Percentiles rank a stretch among this genome's conserved stretches.
These are phyloP conservation scores for Thera britannica DNA, from an alignment of 2,888 invertebrate species.

Conservation along the genomic window DNA sequence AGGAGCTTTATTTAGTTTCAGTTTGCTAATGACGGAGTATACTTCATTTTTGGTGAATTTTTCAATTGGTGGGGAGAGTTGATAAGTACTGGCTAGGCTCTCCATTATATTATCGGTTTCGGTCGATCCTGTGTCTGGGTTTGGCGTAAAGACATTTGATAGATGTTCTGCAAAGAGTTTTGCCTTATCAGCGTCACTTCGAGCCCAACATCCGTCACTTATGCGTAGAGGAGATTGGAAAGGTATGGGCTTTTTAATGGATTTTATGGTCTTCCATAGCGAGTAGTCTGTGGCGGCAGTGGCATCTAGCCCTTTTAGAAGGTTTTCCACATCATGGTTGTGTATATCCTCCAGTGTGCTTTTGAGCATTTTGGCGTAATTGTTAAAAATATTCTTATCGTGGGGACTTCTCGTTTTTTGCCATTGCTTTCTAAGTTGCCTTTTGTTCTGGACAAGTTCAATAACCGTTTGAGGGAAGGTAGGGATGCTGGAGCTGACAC, in stretches of 20 bases:
- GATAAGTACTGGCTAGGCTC: neutral
- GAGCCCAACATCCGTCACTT: too few relatives aligned
- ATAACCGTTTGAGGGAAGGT: neutral
- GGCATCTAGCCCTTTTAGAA: neutral
- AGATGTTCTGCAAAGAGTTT: too few relatives aligned
- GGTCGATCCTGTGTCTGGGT: too few relatives aligned
- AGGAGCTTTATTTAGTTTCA: constrained; percentile 1
- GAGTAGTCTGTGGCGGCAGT: too few relatives aligned
- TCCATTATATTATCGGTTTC: neutral
- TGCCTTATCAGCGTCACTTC: too few relatives aligned
- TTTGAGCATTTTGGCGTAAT: too few relatives aligned
- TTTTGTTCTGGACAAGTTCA: neutral
- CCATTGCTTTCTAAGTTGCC: neutral
- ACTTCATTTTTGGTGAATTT: neutral
- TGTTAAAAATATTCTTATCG: neutral
- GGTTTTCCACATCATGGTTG: neutral
- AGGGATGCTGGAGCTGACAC: neutral
- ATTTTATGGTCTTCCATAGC: too few relatives aligned
- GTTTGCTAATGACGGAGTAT: neutral
- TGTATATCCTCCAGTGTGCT: neutral
- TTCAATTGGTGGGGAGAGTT: neutral
- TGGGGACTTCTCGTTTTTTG: neutral
- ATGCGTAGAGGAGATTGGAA: too few relatives aligned
- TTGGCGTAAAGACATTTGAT: too few relatives aligned
- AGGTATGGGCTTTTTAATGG: neutral